Percentiles rank a stretch among this genome's conserved stretches.
phyloP scores from a whole-genome alignment of 2,113 vertebrate genomes.

The Neogale vison region DNA sequence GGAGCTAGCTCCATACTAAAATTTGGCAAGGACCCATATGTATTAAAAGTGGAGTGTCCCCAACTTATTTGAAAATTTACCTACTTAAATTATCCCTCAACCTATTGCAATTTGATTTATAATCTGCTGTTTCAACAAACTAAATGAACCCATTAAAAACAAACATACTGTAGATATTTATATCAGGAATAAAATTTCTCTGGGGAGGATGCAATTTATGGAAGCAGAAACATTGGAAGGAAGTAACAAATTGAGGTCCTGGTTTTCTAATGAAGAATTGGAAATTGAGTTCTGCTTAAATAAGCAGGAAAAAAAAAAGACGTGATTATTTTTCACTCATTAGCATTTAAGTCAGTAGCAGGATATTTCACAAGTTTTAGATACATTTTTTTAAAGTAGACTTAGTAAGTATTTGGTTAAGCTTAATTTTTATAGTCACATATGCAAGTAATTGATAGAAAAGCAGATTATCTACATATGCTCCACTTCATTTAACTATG shows the following conservation, averaged over 20 bases:
- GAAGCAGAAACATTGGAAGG: constrained; percentile 77
- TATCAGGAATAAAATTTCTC: constrained; percentile 82
- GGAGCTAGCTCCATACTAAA: constrained; percentile 57
- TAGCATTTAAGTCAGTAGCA: constrained; percentile 67
- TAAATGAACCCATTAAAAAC: constrained; percentile 82
- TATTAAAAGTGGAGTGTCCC: constrained; percentile 72
- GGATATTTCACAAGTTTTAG: constrained; percentile 25
- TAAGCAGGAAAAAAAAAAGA: not conserved
- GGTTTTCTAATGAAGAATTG: constrained; percentile 71
- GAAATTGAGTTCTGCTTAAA: constrained; percentile 76
- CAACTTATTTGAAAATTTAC: constrained; percentile 76
- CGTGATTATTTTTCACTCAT: constrained; percentile 74
- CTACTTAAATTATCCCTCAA: constrained; percentile 80
- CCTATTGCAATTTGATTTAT: constrained; percentile 75
- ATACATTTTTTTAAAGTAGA: not conserved
- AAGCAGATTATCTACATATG: not conserved
- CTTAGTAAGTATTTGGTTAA: not conserved
- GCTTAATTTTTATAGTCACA: constrained; percentile 50
- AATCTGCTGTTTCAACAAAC: constrained; percentile 83
- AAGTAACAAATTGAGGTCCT: constrained; percentile 74
- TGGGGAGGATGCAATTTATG: constrained; percentile 82
- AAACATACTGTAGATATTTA: constrained; percentile 82
- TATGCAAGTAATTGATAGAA: constrained; percentile 29
- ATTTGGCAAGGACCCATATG: constrained; percentile 58
- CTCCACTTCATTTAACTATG: not conserved